Evolutionary conservation across 2,888 invertebrate genomes (phyloP).

Genomic region (Cephus nigrinus): DNA sequence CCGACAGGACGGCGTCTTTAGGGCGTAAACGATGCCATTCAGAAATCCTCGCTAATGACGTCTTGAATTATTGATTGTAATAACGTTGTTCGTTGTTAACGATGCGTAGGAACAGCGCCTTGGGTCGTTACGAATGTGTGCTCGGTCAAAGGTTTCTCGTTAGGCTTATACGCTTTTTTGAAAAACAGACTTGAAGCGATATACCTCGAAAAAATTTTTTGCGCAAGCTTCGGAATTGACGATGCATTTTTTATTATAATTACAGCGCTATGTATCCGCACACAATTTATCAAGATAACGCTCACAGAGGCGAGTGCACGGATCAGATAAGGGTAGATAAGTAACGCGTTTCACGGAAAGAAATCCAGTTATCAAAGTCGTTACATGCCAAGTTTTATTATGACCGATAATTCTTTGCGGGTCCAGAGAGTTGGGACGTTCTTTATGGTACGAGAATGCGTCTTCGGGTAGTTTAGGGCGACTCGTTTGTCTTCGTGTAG

Average conservation of each 20-base stretch:
- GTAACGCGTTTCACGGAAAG: slow-evolving; percentile 7
- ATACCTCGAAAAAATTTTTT: not conserved
- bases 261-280: not conserved
- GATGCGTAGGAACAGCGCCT: slow-evolving; percentile 18
- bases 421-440: slow-evolving; percentile 15
- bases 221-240: not conserved
- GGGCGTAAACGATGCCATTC: not conserved
- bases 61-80: slow-evolving; percentile 44
- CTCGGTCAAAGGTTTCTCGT: not conserved
- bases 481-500: slow-evolving; percentile 50
- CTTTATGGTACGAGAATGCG: not conserved
- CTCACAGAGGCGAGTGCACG: not conserved
- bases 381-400: slow-evolving; percentile 28
- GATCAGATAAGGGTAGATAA: not conserved
- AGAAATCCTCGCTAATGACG: slow-evolving; percentile 37
- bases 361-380: slow-evolving; percentile 25
- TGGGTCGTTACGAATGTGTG: not conserved
- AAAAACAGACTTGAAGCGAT: not conserved
- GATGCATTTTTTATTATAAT: not conserved
- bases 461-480: slow-evolving; percentile 27
- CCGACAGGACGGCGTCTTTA: not conserved
- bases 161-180: not conserved
- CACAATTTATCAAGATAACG: not conserved
- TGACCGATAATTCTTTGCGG: slow-evolving; percentile 24
- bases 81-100: slow-evolving; percentile 35